These are phyloP conservation scores for Rhyacophila evoluta DNA, from an alignment of 2,888 invertebrate species.

Conservation along the genomic window DNA sequence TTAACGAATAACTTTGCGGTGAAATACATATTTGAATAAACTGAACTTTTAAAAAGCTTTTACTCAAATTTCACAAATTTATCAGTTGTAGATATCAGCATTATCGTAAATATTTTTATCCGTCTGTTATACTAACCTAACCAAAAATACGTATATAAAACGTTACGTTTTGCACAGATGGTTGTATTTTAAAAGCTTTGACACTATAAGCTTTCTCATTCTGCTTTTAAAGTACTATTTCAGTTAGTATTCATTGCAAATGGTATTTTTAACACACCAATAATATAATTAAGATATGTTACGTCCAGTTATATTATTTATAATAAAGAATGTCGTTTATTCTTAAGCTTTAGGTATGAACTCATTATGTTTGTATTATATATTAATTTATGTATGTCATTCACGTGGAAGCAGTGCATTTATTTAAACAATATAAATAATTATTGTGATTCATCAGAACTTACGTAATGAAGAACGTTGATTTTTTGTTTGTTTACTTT, in stretches of 20 bases:
- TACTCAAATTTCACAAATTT: too few relatives aligned
- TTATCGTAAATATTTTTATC: too few relatives aligned
- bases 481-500: background rate
- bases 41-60: too few relatives aligned
- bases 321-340: background rate
- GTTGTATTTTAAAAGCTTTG: too few relatives aligned
- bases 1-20: background rate
- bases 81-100: too few relatives aligned
- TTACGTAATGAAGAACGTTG: background rate
- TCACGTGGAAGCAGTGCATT: background rate
- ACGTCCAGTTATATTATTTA: background rate
- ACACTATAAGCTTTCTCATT: too few relatives aligned
- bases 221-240: too few relatives aligned
- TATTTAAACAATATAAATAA: background rate
- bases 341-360: constrained; percentile 14
- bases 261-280: background rate
- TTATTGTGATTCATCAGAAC: background rate
- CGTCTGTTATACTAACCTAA: too few relatives aligned
- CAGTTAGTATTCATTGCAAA: too few relatives aligned
- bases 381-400: background rate
- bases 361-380: background rate
- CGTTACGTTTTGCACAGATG: too few relatives aligned
- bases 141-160: too few relatives aligned
- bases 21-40: too few relatives aligned
- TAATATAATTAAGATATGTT: background rate